A percentile compares a stretch with the other conserved stretches of the same genome.
These are phyloP conservation scores for Dioctria rufipes DNA, from an alignment of 2,888 invertebrate species.

Conservation along the genomic window DNA sequence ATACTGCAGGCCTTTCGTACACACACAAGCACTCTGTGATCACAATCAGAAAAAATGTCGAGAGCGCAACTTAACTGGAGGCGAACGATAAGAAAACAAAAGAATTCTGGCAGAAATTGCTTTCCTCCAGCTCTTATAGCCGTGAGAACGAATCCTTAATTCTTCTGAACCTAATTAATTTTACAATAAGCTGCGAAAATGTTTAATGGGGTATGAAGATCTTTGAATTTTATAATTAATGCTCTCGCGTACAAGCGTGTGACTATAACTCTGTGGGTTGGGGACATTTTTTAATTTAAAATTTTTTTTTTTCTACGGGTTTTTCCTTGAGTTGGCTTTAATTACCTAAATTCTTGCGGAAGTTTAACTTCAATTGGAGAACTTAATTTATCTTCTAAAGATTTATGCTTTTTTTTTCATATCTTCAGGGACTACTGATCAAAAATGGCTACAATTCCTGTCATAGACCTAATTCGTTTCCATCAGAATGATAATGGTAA, in stretches of 20 bases:
- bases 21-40: background rate
- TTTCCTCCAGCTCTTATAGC: background rate
- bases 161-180: slow-evolving; percentile 2
- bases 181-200: slow-evolving; percentile 9
- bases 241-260: background rate
- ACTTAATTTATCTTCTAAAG: background rate
- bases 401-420: background rate
- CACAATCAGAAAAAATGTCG: background rate
- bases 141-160: slow-evolving; percentile 3
- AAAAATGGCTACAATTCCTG: too few species aligned
- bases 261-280: background rate
- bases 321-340: background rate
- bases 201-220: slow-evolving; percentile 3
- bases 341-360: background rate
- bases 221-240: slow-evolving; percentile 3
- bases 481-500: too few species aligned
- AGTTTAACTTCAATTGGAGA: background rate
- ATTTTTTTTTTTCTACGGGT: too few species aligned
- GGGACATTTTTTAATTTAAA: too few species aligned
- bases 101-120: slow-evolving; percentile 1
- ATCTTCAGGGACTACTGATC: background rate
- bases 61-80: background rate
- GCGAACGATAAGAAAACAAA: slow-evolving; percentile 5
- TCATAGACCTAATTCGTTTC: too few species aligned
- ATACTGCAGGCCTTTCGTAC: background rate